phyloP scores from a whole-genome alignment of 2,113 vertebrate genomes.

The Channa argus region DNA sequence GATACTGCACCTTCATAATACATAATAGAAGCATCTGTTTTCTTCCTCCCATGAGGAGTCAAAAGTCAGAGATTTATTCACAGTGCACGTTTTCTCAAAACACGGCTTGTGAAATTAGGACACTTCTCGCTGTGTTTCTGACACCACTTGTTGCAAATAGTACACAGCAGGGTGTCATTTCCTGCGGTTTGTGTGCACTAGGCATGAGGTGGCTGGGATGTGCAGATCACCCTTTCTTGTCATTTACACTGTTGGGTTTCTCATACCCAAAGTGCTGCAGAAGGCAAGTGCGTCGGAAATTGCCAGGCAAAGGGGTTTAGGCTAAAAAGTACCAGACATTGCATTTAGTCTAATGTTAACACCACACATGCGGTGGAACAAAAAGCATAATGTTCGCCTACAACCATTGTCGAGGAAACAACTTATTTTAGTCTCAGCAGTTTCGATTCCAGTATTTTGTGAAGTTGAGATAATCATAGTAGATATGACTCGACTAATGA shows the following conservation, averaged over 20 bases:
- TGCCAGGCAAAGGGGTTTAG: background rate
- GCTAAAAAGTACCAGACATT: background rate
- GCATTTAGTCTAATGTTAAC: background rate
- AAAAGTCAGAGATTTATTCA: too few species aligned
- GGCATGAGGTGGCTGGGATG: constrained; percentile 73
- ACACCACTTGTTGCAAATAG: background rate
- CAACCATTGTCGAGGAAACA: background rate
- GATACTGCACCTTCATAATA: background rate
- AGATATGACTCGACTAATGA: background rate
- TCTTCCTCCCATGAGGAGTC: background rate
- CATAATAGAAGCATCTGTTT: background rate
- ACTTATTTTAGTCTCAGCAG: too few species aligned
- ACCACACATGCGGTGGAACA: background rate
- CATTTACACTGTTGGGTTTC: constrained; percentile 53
- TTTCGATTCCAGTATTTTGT: background rate
- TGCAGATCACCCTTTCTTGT: constrained; percentile 81
- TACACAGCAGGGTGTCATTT: background rate
- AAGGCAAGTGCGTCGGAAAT: constrained; percentile 57
- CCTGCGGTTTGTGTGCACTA: constrained; percentile 48
- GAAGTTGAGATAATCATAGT: constrained; percentile 2
- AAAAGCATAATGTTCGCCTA: background rate
- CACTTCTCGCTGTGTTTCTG: background rate
- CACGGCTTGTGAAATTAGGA: too few species aligned
- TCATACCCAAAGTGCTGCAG: constrained; percentile 63
- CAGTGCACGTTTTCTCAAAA: too few species aligned